Base-by-base conservation (phyloP, 2,888 invertebrate genomes). In the Ennomos erosarius region DNA sequence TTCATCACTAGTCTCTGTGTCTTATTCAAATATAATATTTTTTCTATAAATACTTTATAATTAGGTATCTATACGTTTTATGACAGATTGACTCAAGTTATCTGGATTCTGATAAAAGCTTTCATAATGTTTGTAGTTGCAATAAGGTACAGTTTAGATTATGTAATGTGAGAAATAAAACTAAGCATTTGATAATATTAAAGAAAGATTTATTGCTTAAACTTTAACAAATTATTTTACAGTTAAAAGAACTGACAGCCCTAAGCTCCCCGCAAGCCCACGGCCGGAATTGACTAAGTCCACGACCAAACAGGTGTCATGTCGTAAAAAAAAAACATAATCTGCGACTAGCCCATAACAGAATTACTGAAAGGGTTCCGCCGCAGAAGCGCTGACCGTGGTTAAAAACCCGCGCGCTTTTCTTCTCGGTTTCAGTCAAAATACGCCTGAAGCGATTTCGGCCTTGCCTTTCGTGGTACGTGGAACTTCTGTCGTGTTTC, bases 341-440 rank as follows among this genome's bases (percentile, higher is more conserved):
- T 61, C 45, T 73, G 75, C 75, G 71, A 75, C 85, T 85, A 85
- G 85, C 85, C 85, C 85, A 84, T 82, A 62, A 55, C 70, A 71
- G 71, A 65, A 54, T 47, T 49, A 43, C 62, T 72, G 74, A 66
- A 59, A 81, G 81, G 85, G 85, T 84, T 85, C 85, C 81, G 73
- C 75, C 84, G 58, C 81, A 75, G 62, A 53, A 51, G 61, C 52
- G 45, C 68, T 64, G 66, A 59, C 64, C 62, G 65, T 65, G 65
- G 62, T 57, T 52, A 63, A 39, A 52, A 65, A 68, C 64, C 71
- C 69, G 59, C 38, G 50, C 70, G 62, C 65, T 67, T 68, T 59
- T 61, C 51, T 51, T 53, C 47, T 42, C 60, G 63, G 63, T 65
- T 56, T 39, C 52, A 43, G 55, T 40, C 42, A 62, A 60, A 59